phyloP scores from a whole-genome alignment of 2,888 invertebrate genomes.

The Myopa testacea region DNA sequence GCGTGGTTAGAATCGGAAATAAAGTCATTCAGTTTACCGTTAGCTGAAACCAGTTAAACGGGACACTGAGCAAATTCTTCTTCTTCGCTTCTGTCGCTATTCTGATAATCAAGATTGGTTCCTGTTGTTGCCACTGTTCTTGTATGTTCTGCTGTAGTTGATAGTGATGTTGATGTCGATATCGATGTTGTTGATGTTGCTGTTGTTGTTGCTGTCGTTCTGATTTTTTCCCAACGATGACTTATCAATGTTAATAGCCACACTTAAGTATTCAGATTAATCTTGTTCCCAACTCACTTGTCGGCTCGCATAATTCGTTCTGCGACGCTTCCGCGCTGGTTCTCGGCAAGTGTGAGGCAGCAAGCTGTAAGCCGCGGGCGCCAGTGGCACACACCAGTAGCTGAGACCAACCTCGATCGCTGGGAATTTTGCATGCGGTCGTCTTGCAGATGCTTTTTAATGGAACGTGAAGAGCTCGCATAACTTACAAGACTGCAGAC shows the following conservation, averaged over 20 bases:
- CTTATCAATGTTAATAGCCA: constrained; percentile 50
- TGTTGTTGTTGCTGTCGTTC: background rate
- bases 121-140: no score
- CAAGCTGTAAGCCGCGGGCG: constrained; percentile 20
- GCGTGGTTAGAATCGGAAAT: constrained; percentile 17
- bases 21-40: constrained; percentile 31
- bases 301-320: constrained; percentile 5
- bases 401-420: background rate
- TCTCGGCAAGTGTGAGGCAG: constrained; percentile 41
- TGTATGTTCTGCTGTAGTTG: background rate
- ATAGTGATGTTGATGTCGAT: constrained; percentile 9
- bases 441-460: constrained; percentile 2
- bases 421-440: constrained; percentile 10
- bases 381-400: background rate
- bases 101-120: background rate
- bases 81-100: background rate
- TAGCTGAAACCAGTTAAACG: background rate
- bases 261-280: constrained; percentile 50
- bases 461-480: constrained; percentile 28
- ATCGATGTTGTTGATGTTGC: background rate
- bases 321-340: background rate
- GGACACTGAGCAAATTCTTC: no score
- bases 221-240: constrained; percentile 36
- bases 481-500: constrained; percentile 22
- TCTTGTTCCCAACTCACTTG: constrained; percentile 38